phyloP scores from a whole-genome alignment of 2,888 invertebrate species.

The Lordiphosa andalusiaca region DNA sequence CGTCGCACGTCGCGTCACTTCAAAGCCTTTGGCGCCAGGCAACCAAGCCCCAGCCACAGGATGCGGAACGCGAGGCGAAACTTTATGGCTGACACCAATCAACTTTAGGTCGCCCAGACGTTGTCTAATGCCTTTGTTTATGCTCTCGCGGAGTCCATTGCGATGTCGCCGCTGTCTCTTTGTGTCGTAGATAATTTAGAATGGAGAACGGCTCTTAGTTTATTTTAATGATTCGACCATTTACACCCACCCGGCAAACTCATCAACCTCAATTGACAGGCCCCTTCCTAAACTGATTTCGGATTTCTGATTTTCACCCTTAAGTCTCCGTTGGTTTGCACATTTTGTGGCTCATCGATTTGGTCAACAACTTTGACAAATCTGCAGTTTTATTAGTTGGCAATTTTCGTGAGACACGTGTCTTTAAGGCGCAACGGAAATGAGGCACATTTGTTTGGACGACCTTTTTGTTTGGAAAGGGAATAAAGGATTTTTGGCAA shows the following conservation, averaged over 20 bases:
- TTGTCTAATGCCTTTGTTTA: slow-evolving; percentile 70
- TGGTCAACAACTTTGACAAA: slow-evolving; percentile 58
- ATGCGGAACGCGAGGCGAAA: slow-evolving; percentile 42
- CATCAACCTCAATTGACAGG: slow-evolving; percentile 59
- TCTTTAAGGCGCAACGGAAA: slow-evolving; percentile 64
- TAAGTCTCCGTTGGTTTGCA: slow-evolving; percentile 33
- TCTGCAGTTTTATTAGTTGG: slow-evolving; percentile 70
- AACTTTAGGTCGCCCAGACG: slow-evolving; percentile 56
- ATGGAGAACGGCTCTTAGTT: slow-evolving; percentile 38
- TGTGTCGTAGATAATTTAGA: slow-evolving; percentile 38
- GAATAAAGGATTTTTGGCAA: slow-evolving; percentile 43
- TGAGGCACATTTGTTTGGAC: slow-evolving; percentile 51
- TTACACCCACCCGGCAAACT: slow-evolving; percentile 63
- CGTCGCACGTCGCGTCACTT: slow-evolving; percentile 50
- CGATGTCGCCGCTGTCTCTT: slow-evolving; percentile 10
- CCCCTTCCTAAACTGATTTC: not conserved
- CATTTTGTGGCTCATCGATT: slow-evolving; percentile 26
- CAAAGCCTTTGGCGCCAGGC: slow-evolving; percentile 67
- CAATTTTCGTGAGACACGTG: slow-evolving; percentile 52
- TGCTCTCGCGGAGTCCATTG: slow-evolving; percentile 27
- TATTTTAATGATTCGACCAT: slow-evolving; percentile 51
- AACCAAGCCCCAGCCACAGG: slow-evolving; percentile 26
- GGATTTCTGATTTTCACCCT: slow-evolving; percentile 7
- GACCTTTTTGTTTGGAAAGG: slow-evolving; percentile 13
- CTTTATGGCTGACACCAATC: slow-evolving; percentile 72